These are phyloP conservation scores for Crocallis elinguaria DNA, from an alignment of 2,888 invertebrate genomes.

Conservation along the genomic window DNA sequence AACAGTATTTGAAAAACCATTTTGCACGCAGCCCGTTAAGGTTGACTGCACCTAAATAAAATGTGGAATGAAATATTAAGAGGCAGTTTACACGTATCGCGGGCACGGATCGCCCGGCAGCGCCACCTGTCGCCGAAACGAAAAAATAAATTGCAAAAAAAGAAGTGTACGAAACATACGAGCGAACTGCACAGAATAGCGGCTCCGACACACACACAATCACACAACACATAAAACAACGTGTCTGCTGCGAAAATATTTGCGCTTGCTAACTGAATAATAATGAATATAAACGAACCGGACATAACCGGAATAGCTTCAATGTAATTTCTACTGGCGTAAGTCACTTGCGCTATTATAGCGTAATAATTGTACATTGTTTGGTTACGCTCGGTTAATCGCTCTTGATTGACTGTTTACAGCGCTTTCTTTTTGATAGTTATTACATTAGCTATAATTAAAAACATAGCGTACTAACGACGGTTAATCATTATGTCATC, in stretches of 20 bases:
- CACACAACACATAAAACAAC: conserved; percentile 43
- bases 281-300: conserved; percentile 44
- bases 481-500: conserved; percentile 11
- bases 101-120: conserved; percentile 58
- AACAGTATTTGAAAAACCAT: conserved; percentile 47
- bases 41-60: conserved; percentile 63
- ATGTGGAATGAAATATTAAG: conserved; percentile 69
- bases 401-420: conserved; percentile 26
- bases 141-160: conserved; percentile 62
- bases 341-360: conserved; percentile 34
- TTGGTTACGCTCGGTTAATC: conserved; percentile 30
- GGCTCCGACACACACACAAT: conserved; percentile 36
- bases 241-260: conserved; percentile 58
- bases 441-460: conserved; percentile 13
- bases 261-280: conserved; percentile 66
- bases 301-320: conserved; percentile 47
- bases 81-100: conserved; percentile 71
- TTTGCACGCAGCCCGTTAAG: conserved; percentile 40
- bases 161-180: conserved; percentile 47
- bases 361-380: conserved; percentile 36
- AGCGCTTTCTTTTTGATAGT: conserved; percentile 22
- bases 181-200: conserved; percentile 44
- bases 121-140: conserved; percentile 75
- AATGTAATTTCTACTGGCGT: conserved; percentile 44
- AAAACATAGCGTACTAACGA: conserved; percentile 9